These are phyloP conservation scores for Calonectris borealis DNA, from an alignment of 2,113 vertebrate genomes.

Conservation along the genomic window DNA sequence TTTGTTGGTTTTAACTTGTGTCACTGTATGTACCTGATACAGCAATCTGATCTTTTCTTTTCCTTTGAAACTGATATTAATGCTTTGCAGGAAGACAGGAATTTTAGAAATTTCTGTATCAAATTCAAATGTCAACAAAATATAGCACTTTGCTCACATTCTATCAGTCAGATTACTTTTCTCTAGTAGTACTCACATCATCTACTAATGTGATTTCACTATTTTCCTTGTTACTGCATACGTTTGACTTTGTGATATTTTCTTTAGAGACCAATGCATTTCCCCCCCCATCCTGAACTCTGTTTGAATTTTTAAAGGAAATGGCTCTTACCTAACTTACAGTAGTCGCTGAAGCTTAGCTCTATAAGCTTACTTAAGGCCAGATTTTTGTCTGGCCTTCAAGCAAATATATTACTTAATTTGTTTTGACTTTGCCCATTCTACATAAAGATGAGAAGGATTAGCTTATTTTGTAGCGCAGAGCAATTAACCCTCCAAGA, in stretches of 20 bases:
- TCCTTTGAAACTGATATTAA: not conserved
- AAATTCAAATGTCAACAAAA: not conserved
- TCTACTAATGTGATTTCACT: not conserved
- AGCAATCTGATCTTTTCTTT: not conserved
- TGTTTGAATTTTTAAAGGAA: not conserved
- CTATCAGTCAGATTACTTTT: not conserved
- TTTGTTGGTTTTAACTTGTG: not conserved
- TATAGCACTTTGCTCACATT: not conserved
- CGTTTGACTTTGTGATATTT: not conserved
- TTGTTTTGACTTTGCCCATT: slow-evolving; percentile 20
- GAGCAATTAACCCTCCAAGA: not conserved
- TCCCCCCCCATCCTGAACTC: not conserved
- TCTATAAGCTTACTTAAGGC: not conserved
- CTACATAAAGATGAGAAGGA: slow-evolving; percentile 17
- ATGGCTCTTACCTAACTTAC: not conserved
- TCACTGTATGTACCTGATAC: too few species aligned
- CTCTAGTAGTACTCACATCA: not conserved
- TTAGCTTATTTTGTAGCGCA: not conserved
- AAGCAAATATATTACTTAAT: not conserved
- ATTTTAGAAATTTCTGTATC: not conserved
- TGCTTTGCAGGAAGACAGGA: not conserved
- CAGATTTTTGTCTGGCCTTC: slow-evolving; percentile 35
- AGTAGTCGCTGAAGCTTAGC: not conserved
- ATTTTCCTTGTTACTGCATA: not conserved
- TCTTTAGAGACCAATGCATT: not conserved